Evolutionary conservation across 2,888 invertebrate genomes (phyloP), one percentile per base, ranked within the genome.

Genomic region (Cenopis cana): DNA sequence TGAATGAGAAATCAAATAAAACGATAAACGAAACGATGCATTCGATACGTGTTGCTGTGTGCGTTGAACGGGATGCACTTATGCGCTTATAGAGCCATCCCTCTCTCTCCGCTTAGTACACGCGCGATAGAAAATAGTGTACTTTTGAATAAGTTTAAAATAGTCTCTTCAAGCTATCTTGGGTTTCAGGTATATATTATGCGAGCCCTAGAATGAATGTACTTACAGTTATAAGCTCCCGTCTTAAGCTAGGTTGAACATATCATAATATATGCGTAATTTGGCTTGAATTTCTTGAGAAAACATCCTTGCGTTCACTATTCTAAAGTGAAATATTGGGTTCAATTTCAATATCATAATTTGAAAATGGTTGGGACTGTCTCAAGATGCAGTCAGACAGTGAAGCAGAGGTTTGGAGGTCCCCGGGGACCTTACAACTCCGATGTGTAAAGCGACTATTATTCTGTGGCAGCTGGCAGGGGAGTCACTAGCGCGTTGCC

Each of bases 1-100:
- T 84, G 89, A 90, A 88, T 91, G 90, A 89, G 85, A 78, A 78
- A 66, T 49, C 20, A 66, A 71, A 71, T 61, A 55, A 61, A 71
- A 67, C 59, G n/a, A 38, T 55, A 61, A 71, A 67, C 59, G n/a
- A 38, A 38, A 57, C 52, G 70, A 61, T 71, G 71, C 71, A 66
- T 14, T 49, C 52, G 20, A 41, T 24, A 3, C 24, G 24, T 24
- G 59, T 54, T 41, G 50, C 5, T 55, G 60, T 66, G 55, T 71
- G 71, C 50, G 55, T 56, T 17, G 50, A 67, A 61, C 60, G 61
- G 66, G 71, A 71, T 71, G 71, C 71, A 56, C 55, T 71, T 66
- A 71, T 56, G 41, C 33, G 55, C 41, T 24, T 36, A 55, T 55
- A 24, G 18, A 18, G 18, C 29, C n/a, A 18, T 71, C 71, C 36